A percentile compares a stretch with the other conserved stretches of the same genome.
Evolutionary conservation across 2,797 vertebrate genomes (phyloP).

Genomic region (Dendrocincla tyrannina): DNA sequence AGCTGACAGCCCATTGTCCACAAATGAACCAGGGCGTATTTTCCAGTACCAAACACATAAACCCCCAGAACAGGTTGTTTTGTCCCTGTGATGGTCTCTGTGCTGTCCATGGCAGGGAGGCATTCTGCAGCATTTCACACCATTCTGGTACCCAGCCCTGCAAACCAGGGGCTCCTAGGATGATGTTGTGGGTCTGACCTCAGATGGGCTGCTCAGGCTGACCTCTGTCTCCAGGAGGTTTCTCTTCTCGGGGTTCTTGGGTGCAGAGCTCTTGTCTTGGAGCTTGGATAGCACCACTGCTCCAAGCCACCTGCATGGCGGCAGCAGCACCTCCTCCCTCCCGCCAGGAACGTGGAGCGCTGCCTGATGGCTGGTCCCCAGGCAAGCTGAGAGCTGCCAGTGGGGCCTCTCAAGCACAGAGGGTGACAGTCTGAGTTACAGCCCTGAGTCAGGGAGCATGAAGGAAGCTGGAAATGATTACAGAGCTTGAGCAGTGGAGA

Average conservation of each 20-base stretch:
- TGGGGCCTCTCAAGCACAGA: neutral
- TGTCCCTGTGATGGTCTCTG: fast-evolving
- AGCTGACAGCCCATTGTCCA: neutral
- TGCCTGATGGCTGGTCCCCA: neutral
- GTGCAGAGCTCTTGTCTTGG: neutral
- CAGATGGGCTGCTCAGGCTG: neutral
- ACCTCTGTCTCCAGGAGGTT: neutral
- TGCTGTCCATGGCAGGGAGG: fast-evolving
- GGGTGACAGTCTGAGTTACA: conserved; percentile 8
- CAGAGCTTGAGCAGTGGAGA: neutral
- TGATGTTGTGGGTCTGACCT: fast-evolving
- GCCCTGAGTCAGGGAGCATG: neutral
- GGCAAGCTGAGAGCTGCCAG: neutral
- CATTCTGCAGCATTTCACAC: fast-evolving
- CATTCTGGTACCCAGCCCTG: neutral
- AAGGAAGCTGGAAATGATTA: conserved; percentile 51
- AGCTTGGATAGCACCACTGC: neutral
- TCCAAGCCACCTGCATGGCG: fast-evolving
- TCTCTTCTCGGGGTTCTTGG: neutral
- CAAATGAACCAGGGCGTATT: fast-evolving
- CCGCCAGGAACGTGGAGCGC: fast-evolving
- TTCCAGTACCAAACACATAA: neutral
- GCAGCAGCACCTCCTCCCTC: neutral
- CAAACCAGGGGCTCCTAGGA: neutral
- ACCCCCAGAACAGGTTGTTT: neutral